Conservation (phyloP, 2,888 invertebrate genomes). For the Andrena camellia region DNA sequence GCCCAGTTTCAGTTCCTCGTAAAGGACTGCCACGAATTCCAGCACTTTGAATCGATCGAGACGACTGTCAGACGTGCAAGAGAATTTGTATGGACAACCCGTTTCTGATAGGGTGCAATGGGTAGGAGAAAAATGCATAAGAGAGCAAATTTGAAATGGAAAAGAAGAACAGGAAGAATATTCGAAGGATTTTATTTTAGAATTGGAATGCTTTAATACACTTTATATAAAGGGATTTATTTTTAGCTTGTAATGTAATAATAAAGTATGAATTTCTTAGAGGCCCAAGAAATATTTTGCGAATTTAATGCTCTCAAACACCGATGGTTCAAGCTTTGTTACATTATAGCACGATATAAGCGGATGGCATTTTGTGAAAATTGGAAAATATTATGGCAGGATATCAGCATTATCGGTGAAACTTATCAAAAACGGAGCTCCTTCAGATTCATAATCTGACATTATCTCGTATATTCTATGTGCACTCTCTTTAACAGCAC, state of each 20-base stretch:
- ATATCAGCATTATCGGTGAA: not conserved
- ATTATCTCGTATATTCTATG: slow-evolving; percentile 6
- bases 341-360: not conserved
- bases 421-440: not conserved
- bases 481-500: slow-evolving; percentile 22
- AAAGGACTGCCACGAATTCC: slow-evolving; percentile 15
- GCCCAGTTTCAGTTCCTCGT: slow-evolving; percentile 16
- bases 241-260: too few relatives aligned
- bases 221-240: too few relatives aligned
- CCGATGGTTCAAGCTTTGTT: not conserved
- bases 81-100: not conserved
- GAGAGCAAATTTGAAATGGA: not conserved
- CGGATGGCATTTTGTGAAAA: not conserved
- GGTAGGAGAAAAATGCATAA: too few relatives aligned
- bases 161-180: not conserved
- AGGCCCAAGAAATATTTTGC: too few relatives aligned
- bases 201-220: too few relatives aligned
- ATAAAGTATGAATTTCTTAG: too few relatives aligned
- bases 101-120: not conserved
- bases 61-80: not conserved
- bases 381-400: not conserved
- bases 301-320: too few relatives aligned
- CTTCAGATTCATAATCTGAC: slow-evolving; percentile 22
- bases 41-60: slow-evolving; percentile 23
- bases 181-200: too few relatives aligned